Evolutionary conservation across 2,888 invertebrate genomes (phyloP), one percentile per base, ranked within the genome.

Genomic region (Osedax frankpressi): DNA sequence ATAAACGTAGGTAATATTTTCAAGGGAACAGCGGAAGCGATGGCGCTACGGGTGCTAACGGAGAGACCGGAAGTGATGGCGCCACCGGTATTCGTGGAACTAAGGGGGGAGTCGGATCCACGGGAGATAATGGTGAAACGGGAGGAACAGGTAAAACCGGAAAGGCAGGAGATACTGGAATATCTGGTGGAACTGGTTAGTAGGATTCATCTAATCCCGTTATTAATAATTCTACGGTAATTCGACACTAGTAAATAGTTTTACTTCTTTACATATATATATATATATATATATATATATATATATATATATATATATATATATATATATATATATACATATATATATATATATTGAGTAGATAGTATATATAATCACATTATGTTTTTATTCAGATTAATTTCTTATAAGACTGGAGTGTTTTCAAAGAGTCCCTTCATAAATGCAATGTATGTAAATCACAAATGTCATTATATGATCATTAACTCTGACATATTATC

Each of bases 31-130:
- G 62, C 3, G 70, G 70, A 27, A n/a, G 6, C 24, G 27, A 19
- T 6, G 70, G 70, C 3, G 11, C 24, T 11, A 24, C 71, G 2
- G 71, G 71, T 11, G 44, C 59, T 19, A 24, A n/a, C 24, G 71
- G 71, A 25, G 11, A n/a, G 6, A 59, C 29, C 19, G 71, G 71
- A 19, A 6, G 6, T 6, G 24, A 11, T 62, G 71, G 71, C 11
- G 30, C n/a, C 44, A 70, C 70, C 62, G 75, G 75, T 26, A 28
- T 26, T 27, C 19, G 59, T 44, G 75, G 75, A 6, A 27, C 63
- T 25, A 65, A 25, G 19, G 75, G 75, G 2, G 69, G 30, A 11
- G 72, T 70, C 27, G 74, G 71, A 59, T 25, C 59, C 30, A 73
- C 71, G 19, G 74, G 74, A 3, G 1, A 26, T 2, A 3, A 71